These are phyloP conservation scores for Rosalia funebris DNA, from an alignment of 2,888 invertebrate genomes.

Conservation along the genomic window DNA sequence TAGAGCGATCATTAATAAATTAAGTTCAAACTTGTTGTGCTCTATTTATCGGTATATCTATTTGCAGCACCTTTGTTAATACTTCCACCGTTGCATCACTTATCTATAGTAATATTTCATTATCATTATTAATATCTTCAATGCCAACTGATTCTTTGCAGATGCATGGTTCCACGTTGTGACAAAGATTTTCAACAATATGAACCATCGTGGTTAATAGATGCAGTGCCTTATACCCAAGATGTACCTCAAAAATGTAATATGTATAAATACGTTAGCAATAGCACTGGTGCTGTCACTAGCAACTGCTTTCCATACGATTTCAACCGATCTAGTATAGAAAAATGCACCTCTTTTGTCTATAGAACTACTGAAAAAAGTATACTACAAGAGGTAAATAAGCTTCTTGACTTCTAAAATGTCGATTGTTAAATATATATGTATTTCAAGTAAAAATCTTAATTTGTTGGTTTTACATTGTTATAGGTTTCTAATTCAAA, in stretches of 20 bases:
- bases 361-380: conserved; percentile 51
- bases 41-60: no score
- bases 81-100: no score
- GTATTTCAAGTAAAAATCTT: no score
- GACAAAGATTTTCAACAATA: conserved; percentile 47
- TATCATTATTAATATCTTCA: no score
- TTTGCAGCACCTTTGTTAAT: no score
- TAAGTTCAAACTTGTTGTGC: no score
- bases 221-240: conserved; percentile 57
- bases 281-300: conserved; percentile 23
- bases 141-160: conserved; percentile 50
- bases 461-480: no score
- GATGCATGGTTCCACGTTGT: conserved; percentile 59
- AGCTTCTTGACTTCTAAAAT: neutral
- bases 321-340: conserved; percentile 45
- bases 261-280: conserved; percentile 31
- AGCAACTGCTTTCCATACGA: conserved; percentile 1
- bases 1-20: no score
- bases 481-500: neutral
- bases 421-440: neutral
- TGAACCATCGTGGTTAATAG: conserved; percentile 55
- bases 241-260: conserved; percentile 52
- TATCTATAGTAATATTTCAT: no score
- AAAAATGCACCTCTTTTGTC: conserved; percentile 51
- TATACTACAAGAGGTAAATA: conserved; percentile 45